Percentiles rank a stretch among this genome's conserved stretches.
Evolutionary conservation across 2,113 vertebrate species (phyloP).

Genomic region (Thymallus thymallus): DNA sequence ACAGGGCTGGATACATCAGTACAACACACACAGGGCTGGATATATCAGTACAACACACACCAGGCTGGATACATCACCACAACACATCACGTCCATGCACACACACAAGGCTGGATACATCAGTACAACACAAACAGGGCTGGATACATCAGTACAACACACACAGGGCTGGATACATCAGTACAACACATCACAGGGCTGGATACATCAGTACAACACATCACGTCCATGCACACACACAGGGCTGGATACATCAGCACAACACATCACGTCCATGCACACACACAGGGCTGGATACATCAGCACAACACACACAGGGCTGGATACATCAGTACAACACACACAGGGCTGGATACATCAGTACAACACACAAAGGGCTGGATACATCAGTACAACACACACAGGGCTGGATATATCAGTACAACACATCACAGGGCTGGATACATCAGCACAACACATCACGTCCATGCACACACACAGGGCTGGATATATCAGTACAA

Average conservation of each 20-base stretch:
- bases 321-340: slow-evolving; percentile 46
- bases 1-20: slow-evolving; percentile 47
- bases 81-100: slow-evolving; percentile 35
- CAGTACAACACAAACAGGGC: slow-evolving; percentile 42
- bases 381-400: slow-evolving; percentile 45
- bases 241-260: slow-evolving; percentile 47
- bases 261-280: slow-evolving; percentile 35
- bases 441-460: slow-evolving; percentile 45
- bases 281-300: slow-evolving; percentile 45
- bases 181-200: slow-evolving; percentile 43
- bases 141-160: slow-evolving; percentile 46
- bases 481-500: slow-evolving; percentile 47
- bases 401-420: slow-evolving; percentile 47
- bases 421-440: slow-evolving; percentile 44
- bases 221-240: slow-evolving; percentile 37
- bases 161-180: slow-evolving; percentile 47
- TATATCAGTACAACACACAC: slow-evolving; percentile 43
- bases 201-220: slow-evolving; percentile 48
- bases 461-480: slow-evolving; percentile 36
- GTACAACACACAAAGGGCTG: slow-evolving; percentile 43
- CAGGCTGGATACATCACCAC: slow-evolving; percentile 46
- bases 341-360: slow-evolving; percentile 47
- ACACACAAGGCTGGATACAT: slow-evolving; percentile 45
- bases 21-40: slow-evolving; percentile 46
- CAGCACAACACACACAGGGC: slow-evolving; percentile 42